These are phyloP conservation scores for Venustoraphidia nigricollis DNA, from an alignment of 2,888 invertebrate genomes.

Conservation along the genomic window DNA sequence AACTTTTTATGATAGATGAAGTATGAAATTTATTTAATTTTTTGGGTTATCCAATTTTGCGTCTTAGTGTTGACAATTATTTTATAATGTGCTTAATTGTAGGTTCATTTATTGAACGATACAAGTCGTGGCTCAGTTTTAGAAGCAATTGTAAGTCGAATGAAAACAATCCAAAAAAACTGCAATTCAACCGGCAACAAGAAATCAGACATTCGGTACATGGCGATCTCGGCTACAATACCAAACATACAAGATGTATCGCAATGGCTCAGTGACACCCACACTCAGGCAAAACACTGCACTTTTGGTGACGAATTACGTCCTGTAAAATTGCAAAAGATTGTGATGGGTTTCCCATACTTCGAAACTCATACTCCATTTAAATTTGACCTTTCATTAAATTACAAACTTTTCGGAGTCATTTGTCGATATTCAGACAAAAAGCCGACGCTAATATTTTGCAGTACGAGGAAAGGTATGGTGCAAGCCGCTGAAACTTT, in stretches of 20 bases:
- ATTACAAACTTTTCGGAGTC: conserved; percentile 52
- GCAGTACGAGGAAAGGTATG: conserved; percentile 56
- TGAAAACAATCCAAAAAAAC: conserved; percentile 50
- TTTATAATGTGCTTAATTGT: not conserved
- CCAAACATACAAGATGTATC: conserved; percentile 64
- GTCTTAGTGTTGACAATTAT: not conserved
- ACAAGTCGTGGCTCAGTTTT: conserved; percentile 54
- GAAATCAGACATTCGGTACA: conserved; percentile 36
- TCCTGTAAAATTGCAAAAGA: conserved; percentile 54
- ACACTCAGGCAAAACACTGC: conserved; percentile 32
- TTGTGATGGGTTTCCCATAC: conserved; percentile 55
- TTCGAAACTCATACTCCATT: conserved; percentile 41
- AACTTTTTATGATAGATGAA: conserved; percentile 60
- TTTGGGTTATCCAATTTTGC: not conserved
- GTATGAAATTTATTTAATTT: conserved; percentile 21
- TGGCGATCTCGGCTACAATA: conserved; percentile 67
- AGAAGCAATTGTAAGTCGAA: conserved; percentile 61
- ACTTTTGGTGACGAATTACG: conserved; percentile 57
- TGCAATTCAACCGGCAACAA: not conserved
- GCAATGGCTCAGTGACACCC: conserved; percentile 43
- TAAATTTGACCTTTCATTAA: conserved; percentile 62
- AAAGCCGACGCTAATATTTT: conserved; percentile 65
- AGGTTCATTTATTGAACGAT: conserved; percentile 57
- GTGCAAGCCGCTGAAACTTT: conserved; percentile 39
- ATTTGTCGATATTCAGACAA: conserved; percentile 53